Evolutionary conservation across 2,113 vertebrate genomes (phyloP).

Genomic region (Centropus bengalensis): DNA sequence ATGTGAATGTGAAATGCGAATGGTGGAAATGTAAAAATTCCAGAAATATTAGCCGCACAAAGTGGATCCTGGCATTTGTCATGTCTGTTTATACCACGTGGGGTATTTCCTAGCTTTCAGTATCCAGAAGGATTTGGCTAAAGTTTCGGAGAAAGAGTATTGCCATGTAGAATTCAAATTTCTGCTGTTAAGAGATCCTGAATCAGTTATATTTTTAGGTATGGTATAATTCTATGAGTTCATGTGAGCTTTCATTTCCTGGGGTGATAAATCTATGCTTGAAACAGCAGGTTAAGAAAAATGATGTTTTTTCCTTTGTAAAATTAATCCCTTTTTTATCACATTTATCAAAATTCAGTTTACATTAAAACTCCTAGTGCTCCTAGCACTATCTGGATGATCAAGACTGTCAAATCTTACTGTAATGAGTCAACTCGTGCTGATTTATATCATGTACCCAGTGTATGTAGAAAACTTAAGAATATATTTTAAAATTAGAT

Average conservation of each 20-base stretch:
- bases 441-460: not conserved
- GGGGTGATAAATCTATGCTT: not conserved
- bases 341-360: not conserved
- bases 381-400: not conserved
- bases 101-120: not conserved
- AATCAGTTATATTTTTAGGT: not conserved
- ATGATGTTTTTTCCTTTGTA: not conserved
- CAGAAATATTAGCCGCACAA: fast-evolving
- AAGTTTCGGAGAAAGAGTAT: not conserved
- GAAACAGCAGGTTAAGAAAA: not conserved
- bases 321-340: not conserved
- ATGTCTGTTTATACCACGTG: not conserved
- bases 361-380: not conserved
- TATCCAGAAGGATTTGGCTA: not conserved
- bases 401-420: not conserved
- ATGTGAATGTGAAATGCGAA: not conserved
- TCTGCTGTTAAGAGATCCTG: not conserved
- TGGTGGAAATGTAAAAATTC: not conserved
- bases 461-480: not conserved
- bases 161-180: not conserved
- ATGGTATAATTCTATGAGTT: not conserved
- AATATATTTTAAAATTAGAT: not conserved
- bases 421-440: not conserved
- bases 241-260: not conserved
- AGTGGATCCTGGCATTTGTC: not conserved